Evolutionary conservation across 2,113 vertebrate species (phyloP), one percentile per base, ranked within the genome.

Genomic region (Columba livia): DNA sequence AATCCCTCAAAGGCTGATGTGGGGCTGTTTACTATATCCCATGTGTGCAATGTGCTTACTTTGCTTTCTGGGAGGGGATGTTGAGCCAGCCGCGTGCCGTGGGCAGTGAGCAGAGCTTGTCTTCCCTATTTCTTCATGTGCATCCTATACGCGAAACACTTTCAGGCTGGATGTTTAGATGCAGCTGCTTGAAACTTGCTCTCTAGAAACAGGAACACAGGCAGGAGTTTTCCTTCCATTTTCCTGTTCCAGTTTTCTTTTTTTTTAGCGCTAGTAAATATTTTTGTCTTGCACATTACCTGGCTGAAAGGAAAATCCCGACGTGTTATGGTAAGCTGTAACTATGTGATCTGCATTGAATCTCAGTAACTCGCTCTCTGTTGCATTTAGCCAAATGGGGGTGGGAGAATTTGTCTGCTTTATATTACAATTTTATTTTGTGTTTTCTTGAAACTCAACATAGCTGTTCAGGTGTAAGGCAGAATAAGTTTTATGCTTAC

Each of bases 211-310:
- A 50, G 32, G 14, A 88, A 42, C 6, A 1, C 1, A 42, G 16
- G 11, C 23, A 40, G 34, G 32, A 67, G 14, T 29, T 50, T 31
- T 66, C 24, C 36, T 72, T 50, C 31, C 8, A 1, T 34, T 85
- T 75, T 50, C 26, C 5, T 31, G 4, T 38, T 80, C 17, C 16
- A 9, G 9, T 34, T 85, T 87, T 48, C 19, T 34, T 10, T n/a
- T 11, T n/a, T 64, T 61, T 60, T 34, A 36, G 25, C 48, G 26
- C 16, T 25, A 11, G 17, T 24, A 31, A 65, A 9, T 42, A 20
- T n/a, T 79, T 53, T 86, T 25, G 1, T 60, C 72, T 66, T 11
- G 14, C 1, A 0, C 0, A 0, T 66, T 47, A 84, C 73, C 77
- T 81, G 89, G 23, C 56, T 89, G 18, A 40, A 32, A 71, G 81